Percentiles rank a stretch among this genome's conserved stretches.
Evolutionary conservation across 2,113 vertebrate species (phyloP).

Genomic region (Blennius ocellaris): DNA sequence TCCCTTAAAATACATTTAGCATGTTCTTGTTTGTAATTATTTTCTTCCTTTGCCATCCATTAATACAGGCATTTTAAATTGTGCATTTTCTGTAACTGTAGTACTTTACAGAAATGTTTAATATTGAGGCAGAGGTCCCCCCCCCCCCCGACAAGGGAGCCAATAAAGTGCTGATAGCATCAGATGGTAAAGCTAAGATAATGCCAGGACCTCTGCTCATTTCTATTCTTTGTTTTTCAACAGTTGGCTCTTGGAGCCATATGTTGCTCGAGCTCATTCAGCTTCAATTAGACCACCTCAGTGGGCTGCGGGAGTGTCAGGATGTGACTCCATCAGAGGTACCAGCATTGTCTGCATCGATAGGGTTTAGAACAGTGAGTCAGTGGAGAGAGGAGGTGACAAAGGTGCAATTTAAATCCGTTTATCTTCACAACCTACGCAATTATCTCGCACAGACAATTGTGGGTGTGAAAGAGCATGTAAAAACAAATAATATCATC

Average conservation of each 20-base stretch:
- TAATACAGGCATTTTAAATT: no score
- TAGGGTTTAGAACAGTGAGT: conserved; percentile 18
- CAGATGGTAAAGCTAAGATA: no score
- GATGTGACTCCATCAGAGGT: conserved; percentile 7
- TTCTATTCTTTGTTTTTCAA: conserved; percentile 17
- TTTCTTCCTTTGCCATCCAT: no score
- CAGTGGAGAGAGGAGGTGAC: not conserved
- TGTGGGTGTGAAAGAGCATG: no score
- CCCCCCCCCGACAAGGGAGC: no score
- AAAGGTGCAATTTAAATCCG: not conserved
- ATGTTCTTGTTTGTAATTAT: no score
- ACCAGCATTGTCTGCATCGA: conserved; percentile 8
- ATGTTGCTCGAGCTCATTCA: conserved; percentile 51
- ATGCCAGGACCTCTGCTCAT: not conserved
- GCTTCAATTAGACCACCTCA: conserved; percentile 57
- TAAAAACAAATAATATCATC: not conserved
- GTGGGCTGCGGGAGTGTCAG: conserved; percentile 31
- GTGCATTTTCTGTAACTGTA: not conserved
- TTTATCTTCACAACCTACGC: conserved; percentile 5
- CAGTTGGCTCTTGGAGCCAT: conserved; percentile 46
- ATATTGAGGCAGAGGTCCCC: not conserved
- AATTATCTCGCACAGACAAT: not conserved
- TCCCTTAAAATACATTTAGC: no score
- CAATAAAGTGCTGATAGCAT: no score
- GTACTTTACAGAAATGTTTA: not conserved